A percentile compares a stretch with the other conserved stretches of the same genome.
These are phyloP conservation scores for Drosophila navojoa DNA, from an alignment of 1,140 invertebrate species.

Conservation along the genomic window DNA sequence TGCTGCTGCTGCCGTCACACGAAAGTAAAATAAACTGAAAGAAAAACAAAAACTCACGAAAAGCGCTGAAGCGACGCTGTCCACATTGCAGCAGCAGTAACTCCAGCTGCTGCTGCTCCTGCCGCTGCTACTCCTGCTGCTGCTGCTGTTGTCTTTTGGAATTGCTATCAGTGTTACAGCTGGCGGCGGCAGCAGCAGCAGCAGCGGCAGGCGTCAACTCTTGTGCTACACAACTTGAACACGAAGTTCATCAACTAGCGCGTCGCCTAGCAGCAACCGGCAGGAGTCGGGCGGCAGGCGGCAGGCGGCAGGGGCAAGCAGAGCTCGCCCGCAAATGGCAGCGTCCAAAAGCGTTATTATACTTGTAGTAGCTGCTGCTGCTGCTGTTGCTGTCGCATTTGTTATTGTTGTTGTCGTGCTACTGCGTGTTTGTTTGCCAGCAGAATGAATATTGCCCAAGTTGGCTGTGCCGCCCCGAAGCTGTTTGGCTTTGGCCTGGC, in stretches of 20 bases:
- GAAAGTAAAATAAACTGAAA: constrained; percentile 82
- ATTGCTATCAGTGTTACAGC: constrained; percentile 82
- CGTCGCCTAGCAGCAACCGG: not conserved
- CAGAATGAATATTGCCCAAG: constrained; percentile 79
- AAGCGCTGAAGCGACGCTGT: constrained; percentile 55
- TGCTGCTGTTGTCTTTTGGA: constrained; percentile 74
- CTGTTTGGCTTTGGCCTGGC: constrained; percentile 72
- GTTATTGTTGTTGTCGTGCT: constrained; percentile 53
- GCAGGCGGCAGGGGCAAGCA: constrained; percentile 8
- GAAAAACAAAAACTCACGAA: constrained; percentile 80
- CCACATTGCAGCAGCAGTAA: not conserved
- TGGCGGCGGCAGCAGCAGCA: constrained; percentile 54
- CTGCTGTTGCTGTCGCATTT: constrained; percentile 36
- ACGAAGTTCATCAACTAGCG: constrained; percentile 81
- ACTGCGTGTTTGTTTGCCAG: constrained; percentile 78
- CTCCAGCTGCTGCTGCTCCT: not conserved
- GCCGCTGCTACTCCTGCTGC: constrained; percentile 3
- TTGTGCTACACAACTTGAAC: constrained; percentile 81
- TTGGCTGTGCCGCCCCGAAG: constrained; percentile 44
- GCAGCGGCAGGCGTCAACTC: constrained; percentile 72
- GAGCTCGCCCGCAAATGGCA: constrained; percentile 66
- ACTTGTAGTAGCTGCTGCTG: constrained; percentile 44
- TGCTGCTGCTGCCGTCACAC: constrained; percentile 62
- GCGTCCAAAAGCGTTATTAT: constrained; percentile 72
- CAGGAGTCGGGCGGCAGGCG: not conserved